Percentiles rank a stretch among this genome's conserved stretches.
phyloP scores from a whole-genome alignment of 2,888 invertebrate species.

The Pristionchus japonicus region DNA sequence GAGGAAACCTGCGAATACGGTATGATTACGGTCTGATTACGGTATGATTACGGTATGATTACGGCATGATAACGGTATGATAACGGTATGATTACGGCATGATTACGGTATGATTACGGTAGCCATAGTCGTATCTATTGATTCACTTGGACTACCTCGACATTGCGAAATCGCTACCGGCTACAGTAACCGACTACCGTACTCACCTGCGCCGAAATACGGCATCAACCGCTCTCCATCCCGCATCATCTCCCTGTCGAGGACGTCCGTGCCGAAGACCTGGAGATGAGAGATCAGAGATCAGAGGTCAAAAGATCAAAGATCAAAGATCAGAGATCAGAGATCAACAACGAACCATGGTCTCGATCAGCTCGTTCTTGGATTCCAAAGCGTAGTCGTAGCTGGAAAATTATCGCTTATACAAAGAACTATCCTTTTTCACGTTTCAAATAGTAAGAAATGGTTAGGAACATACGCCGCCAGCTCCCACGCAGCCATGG shows the following conservation, averaged over 20 bases:
- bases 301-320: not conserved
- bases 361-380: constrained; percentile 59
- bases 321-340: too few species aligned
- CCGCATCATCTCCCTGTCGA: constrained; percentile 73
- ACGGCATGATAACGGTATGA: too few species aligned
- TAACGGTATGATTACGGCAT: too few species aligned
- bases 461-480: constrained; percentile 49
- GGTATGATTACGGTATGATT: too few species aligned
- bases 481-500: constrained; percentile 69
- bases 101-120: too few species aligned
- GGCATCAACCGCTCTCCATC: constrained; percentile 71
- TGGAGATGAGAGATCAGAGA: too few species aligned
- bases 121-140: too few species aligned
- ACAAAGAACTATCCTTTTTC: too few species aligned
- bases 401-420: not conserved
- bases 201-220: constrained; percentile 73
- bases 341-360: constrained; percentile 50
- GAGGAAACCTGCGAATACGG: constrained; percentile 63
- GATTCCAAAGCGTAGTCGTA: constrained; percentile 65
- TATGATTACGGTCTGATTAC: too few species aligned
- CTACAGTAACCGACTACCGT: not conserved
- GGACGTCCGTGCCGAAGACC: constrained; percentile 64
- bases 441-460: too few species aligned
- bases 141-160: too few species aligned
- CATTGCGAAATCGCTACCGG: too few species aligned